Evolutionary conservation across 2,888 invertebrate species (phyloP).

Genomic region (Drosophila algonquin): DNA sequence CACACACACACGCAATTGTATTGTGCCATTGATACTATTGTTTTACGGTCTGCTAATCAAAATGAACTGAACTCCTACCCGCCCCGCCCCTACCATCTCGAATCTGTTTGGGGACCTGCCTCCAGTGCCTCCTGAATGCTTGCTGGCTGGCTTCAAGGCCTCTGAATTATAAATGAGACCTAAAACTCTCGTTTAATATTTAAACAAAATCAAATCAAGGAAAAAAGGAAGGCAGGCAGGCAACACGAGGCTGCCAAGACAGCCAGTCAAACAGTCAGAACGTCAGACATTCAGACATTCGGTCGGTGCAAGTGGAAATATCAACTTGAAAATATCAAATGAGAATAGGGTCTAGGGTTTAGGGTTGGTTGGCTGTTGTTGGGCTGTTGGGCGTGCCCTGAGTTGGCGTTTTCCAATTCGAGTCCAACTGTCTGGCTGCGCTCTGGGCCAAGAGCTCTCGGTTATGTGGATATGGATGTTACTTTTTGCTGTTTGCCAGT

Average conservation of each 20-base stretch:
- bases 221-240: conserved; percentile 34
- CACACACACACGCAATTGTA: conserved; percentile 41
- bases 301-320: conserved; percentile 47
- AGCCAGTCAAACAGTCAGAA: conserved; percentile 36
- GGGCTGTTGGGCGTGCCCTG: conserved; percentile 34
- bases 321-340: conserved; percentile 55
- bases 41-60: conserved; percentile 76
- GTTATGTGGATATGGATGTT: conserved; percentile 7
- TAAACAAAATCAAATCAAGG: conserved; percentile 77
- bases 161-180: conserved; percentile 74
- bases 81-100: neutral
- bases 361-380: neutral
- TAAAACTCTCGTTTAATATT: conserved; percentile 77
- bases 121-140: neutral
- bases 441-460: conserved; percentile 23
- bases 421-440: conserved; percentile 50
- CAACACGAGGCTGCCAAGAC: conserved; percentile 39
- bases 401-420: conserved; percentile 63
- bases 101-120: conserved; percentile 22
- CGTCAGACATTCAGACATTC: conserved; percentile 35
- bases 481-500: conserved; percentile 34
- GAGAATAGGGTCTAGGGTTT: neutral
- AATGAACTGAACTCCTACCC: conserved; percentile 54
- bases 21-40: conserved; percentile 71
- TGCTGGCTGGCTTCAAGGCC: conserved; percentile 25